Conservation (phyloP, 2,113 vertebrate genomes). For the Entomyzon cyanotis region DNA sequence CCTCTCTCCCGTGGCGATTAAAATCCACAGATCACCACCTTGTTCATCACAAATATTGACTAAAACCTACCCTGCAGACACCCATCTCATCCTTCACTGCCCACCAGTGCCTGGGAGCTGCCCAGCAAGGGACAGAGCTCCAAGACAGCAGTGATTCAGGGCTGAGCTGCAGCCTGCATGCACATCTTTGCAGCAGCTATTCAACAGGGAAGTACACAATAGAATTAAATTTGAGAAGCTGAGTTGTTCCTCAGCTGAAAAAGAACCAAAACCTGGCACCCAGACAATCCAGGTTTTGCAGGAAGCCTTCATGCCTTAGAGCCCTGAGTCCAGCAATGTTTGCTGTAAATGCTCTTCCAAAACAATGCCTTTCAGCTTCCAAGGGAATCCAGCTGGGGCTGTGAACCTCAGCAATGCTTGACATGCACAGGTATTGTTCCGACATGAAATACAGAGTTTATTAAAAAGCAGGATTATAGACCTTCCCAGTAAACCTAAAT, state of each 20-base stretch:
- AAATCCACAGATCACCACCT: not conserved
- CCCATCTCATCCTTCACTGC: not conserved
- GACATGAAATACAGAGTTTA: not conserved
- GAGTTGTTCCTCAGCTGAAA: not conserved
- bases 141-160: not conserved
- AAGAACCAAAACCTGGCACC: not conserved
- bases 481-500: not conserved
- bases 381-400: not conserved
- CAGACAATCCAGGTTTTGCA: not conserved
- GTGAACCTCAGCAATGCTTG: not conserved
- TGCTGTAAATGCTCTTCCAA: not conserved
- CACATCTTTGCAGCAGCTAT: fast-evolving
- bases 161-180: not conserved
- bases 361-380: not conserved
- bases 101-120: not conserved
- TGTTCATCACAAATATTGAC: not conserved
- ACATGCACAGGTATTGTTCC: not conserved
- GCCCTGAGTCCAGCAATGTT: not conserved
- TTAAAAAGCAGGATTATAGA: conserved; percentile 6
- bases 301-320: not conserved
- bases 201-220: not conserved
- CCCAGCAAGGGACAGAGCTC: not conserved
- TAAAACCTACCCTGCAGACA: not conserved
- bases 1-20: not conserved
- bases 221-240: not conserved